Conservation (phyloP, 2,797 vertebrate genomes). For the Florisuga fusca region DNA sequence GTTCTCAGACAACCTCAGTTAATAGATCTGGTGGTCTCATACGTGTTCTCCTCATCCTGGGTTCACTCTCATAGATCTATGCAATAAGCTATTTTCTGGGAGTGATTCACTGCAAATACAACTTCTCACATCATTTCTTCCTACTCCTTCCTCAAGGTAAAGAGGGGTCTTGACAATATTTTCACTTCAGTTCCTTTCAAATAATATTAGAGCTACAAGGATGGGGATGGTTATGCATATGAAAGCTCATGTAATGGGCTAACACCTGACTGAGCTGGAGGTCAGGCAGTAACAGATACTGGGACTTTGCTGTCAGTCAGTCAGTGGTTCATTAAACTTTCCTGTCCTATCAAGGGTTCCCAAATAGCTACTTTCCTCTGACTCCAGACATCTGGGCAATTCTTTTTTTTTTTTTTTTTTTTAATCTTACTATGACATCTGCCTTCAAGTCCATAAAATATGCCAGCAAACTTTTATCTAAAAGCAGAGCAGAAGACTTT, state of each 20-base stretch:
- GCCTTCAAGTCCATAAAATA: background rate
- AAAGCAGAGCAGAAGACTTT: background rate
- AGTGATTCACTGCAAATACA: constrained; percentile 43
- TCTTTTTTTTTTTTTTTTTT: background rate
- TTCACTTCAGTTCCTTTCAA: constrained; percentile 27
- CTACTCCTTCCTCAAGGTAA: constrained; percentile 39
- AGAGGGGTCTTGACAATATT: constrained; percentile 2
- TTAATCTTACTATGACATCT: background rate
- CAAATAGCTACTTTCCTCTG: background rate
- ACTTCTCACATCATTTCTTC: constrained; percentile 54
- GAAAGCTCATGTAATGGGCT: background rate
- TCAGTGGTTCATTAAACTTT: background rate
- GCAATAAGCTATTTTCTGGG: constrained; percentile 44
- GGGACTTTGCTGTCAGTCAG: background rate
- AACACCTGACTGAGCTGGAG: background rate
- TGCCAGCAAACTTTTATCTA: background rate
- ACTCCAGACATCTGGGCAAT: background rate
- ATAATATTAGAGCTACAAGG: background rate
- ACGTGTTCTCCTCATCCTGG: background rate
- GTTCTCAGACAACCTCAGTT: background rate
- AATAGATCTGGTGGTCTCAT: constrained; percentile 12
- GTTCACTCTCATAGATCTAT: background rate
- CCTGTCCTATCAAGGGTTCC: background rate
- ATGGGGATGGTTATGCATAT: background rate
- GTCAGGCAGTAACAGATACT: background rate